A percentile compares a stretch with the other conserved stretches of the same genome.
Evolutionary conservation across 2,113 vertebrate genomes (phyloP).

Genomic region (Climacteris rufus): DNA sequence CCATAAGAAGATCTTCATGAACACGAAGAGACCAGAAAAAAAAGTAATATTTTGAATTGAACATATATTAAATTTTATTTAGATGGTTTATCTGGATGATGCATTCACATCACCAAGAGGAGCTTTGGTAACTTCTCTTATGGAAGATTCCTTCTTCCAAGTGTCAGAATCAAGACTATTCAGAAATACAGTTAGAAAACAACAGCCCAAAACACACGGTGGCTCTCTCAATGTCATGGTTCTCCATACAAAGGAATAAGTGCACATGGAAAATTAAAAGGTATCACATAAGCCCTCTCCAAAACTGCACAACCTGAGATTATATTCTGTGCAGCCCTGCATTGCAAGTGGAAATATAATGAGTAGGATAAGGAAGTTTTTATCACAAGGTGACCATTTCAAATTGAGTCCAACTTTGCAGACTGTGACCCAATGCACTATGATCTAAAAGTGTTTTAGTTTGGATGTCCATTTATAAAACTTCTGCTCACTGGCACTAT

Average conservation of each 20-base stretch:
- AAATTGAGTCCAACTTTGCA: not conserved
- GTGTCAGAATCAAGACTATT: not conserved
- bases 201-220: not conserved
- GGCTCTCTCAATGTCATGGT: not conserved
- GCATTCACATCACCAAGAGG: not conserved
- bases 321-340: not conserved
- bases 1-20: not conserved
- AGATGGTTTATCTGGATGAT: not conserved
- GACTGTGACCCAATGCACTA: not conserved
- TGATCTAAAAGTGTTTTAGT: not conserved
- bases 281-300: not conserved
- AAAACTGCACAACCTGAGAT: not conserved
- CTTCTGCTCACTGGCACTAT: not conserved
- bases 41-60: not conserved
- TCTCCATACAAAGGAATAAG: not conserved
- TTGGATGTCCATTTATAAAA: not conserved
- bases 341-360: not conserved
- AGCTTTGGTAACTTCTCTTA: not conserved
- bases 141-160: not conserved
- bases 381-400: not conserved
- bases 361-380: not conserved
- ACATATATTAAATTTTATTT: not conserved
- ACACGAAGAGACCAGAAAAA: not conserved
- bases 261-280: not conserved
- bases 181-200: not conserved